phyloP scores from a whole-genome alignment of 1,140 invertebrate genomes.

The Achatina immaculata region DNA sequence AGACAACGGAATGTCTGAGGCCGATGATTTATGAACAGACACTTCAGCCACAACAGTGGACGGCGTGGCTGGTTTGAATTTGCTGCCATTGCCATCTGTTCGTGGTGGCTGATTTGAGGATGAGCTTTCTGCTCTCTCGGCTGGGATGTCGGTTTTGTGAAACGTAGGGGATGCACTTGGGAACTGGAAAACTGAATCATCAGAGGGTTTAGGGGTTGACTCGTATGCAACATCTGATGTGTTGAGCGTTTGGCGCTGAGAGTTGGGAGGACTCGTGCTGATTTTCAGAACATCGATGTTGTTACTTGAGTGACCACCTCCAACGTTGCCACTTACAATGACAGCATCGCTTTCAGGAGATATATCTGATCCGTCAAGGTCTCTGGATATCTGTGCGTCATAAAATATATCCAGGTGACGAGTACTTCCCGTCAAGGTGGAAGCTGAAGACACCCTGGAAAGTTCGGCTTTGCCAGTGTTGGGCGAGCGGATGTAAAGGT shows the following conservation, averaged over 20 bases:
- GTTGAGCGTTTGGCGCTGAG: background rate
- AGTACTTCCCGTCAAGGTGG: background rate
- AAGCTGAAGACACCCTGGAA: background rate
- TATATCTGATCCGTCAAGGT: background rate
- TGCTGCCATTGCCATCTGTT: background rate
- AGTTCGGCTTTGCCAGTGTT: background rate
- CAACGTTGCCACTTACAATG: background rate
- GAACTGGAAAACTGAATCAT: background rate
- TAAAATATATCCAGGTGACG: background rate
- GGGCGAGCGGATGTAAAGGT: background rate
- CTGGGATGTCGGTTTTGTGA: background rate
- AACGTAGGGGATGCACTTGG: background rate
- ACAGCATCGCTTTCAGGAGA: background rate
- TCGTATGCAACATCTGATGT: background rate
- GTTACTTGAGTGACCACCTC: background rate
- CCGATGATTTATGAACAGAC: background rate
- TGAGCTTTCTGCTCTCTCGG: background rate
- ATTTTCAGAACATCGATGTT: background rate
- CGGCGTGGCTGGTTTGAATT: background rate
- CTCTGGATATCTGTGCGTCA: background rate
- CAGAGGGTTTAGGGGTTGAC: background rate
- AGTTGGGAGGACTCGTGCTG: background rate
- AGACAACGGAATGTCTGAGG: background rate
- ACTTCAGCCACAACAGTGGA: background rate
- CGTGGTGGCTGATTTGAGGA: background rate